phyloP scores from a whole-genome alignment of 1,140 invertebrate genomes.

The Pararge aegeria region DNA sequence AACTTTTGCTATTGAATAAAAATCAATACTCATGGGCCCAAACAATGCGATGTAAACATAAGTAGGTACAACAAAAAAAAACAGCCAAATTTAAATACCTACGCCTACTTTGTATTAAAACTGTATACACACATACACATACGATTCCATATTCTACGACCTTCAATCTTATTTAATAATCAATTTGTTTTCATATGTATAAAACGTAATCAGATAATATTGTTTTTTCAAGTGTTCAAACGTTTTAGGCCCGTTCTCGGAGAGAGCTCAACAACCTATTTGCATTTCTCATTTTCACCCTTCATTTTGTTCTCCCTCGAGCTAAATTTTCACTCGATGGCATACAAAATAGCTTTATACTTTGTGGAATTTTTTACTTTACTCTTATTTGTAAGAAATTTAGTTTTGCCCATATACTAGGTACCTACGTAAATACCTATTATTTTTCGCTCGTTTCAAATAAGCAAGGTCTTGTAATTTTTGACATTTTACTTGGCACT shows the following conservation, averaged over 20 bases:
- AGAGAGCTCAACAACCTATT: conserved; percentile 56
- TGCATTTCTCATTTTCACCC: conserved; percentile 66
- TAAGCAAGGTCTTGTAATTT: too few species aligned
- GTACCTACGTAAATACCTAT: background rate
- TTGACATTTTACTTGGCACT: too few species aligned
- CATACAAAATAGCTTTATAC: conserved; percentile 10
- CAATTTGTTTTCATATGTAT: conserved; percentile 3
- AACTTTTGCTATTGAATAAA: too few species aligned
- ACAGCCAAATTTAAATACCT: too few species aligned
- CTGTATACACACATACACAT: background rate
- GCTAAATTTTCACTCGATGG: conserved; percentile 42
- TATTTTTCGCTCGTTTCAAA: too few species aligned
- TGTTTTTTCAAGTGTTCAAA: conserved; percentile 7
- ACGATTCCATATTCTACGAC: background rate
- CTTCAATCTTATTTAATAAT: background rate
- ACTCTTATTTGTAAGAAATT: background rate
- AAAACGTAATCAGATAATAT: conserved; percentile 4
- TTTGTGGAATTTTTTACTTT: conserved; percentile 2
- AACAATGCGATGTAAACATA: too few species aligned
- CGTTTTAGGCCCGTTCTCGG: conserved; percentile 8
- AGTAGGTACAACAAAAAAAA: too few species aligned
- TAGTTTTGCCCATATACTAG: background rate
- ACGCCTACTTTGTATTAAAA: too few species aligned
- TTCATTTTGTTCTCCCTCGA: conserved; percentile 46
- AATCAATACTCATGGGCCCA: too few species aligned